phyloP scores from a whole-genome alignment of 2,113 vertebrate genomes.

The Apodemus sylvaticus region DNA sequence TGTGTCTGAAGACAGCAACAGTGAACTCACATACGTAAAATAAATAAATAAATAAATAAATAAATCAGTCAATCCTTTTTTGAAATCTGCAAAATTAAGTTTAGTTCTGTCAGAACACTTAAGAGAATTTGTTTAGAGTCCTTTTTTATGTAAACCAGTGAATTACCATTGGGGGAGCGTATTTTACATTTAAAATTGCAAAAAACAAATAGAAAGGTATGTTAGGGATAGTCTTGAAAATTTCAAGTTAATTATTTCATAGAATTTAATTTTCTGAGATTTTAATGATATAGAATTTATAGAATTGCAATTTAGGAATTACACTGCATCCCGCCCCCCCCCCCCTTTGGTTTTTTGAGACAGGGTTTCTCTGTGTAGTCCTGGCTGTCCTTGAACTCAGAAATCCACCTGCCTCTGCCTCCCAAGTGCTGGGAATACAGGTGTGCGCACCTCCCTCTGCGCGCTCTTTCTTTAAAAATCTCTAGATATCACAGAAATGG shows the following conservation, averaged over 20 bases:
- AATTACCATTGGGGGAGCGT: not conserved
- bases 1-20: too few relatives aligned
- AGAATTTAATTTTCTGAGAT: not conserved
- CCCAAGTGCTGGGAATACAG: too few relatives aligned
- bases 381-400: too few relatives aligned
- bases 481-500: not conserved
- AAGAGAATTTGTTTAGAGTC: not conserved
- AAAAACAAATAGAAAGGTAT: not conserved
- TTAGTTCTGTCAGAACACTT: not conserved
- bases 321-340: not conserved
- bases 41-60: too few relatives aligned
- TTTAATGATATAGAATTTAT: not conserved
- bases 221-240: not conserved
- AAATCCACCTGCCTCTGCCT: too few relatives aligned
- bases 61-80: too few relatives aligned
- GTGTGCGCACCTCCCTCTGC: too few relatives aligned
- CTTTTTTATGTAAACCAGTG: not conserved
- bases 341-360: not conserved
- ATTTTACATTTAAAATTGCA: not conserved
- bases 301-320: not conserved
- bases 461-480: not conserved
- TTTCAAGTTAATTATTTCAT: not conserved
- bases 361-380: not conserved
- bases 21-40: too few relatives aligned
- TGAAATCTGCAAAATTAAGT: not conserved